Conservation (phyloP, 2,888 invertebrate genomes). For the Rhingia rostrata region DNA sequence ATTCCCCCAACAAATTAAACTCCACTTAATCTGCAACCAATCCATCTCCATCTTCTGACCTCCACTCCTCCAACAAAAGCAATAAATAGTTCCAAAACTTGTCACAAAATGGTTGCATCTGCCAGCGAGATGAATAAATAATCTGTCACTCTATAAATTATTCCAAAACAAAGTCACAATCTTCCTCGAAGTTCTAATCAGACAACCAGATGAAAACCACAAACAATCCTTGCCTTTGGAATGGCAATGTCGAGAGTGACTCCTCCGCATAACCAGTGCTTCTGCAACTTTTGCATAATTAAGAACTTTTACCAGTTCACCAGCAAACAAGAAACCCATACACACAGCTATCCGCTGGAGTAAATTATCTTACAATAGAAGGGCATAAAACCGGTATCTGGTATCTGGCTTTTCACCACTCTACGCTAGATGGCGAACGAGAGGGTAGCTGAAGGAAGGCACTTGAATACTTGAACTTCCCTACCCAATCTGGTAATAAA, state of each 20-base stretch:
- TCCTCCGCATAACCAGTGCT: slow-evolving; percentile 57
- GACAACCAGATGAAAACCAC: slow-evolving; percentile 2
- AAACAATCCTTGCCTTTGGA: not conserved
- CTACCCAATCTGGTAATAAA: slow-evolving; percentile 8
- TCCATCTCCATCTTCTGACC: not conserved
- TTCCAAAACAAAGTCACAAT: slow-evolving; percentile 10
- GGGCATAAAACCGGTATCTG: slow-evolving; percentile 55
- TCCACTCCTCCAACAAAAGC: not conserved
- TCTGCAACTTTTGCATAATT: slow-evolving; percentile 62
- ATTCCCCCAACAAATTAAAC: not conserved
- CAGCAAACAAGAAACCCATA: not conserved
- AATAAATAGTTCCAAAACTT: slow-evolving; percentile 1
- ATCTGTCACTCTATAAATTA: slow-evolving; percentile 2
- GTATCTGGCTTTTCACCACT: slow-evolving; percentile 38
- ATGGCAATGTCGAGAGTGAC: slow-evolving; percentile 3
- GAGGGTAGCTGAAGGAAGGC: not conserved
- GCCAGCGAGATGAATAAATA: slow-evolving; percentile 9
- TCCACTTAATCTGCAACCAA: not conserved
- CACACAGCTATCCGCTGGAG: not conserved
- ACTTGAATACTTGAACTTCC: slow-evolving; percentile 12
- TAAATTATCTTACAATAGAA: slow-evolving; percentile 26
- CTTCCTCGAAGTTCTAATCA: slow-evolving; percentile 13
- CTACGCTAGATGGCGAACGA: not conserved
- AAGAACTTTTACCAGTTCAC: slow-evolving; percentile 51
- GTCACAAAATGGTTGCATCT: not conserved